phyloP scores from a whole-genome alignment of 1,140 invertebrate genomes.

The Microplitis demolitor region DNA sequence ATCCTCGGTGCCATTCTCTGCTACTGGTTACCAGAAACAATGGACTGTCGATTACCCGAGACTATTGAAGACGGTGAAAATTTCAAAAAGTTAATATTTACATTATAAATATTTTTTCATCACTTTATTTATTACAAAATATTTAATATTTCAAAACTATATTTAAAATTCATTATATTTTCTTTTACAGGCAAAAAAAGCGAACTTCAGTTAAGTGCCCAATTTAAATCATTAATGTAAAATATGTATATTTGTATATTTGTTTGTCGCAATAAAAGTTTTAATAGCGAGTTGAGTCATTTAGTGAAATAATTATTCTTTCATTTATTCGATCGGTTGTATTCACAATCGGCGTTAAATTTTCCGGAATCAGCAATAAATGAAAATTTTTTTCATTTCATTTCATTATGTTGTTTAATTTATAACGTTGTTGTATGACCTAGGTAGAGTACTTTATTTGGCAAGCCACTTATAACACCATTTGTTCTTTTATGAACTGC shows the following conservation, averaged over 20 bases:
- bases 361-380: too few species aligned
- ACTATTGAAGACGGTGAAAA: constrained; percentile 66
- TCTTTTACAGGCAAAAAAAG: neutral
- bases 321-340: too few species aligned
- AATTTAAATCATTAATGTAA: neutral
- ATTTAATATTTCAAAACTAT: neutral
- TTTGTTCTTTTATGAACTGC: constrained; percentile 64
- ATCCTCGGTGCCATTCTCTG: constrained; percentile 62
- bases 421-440: constrained; percentile 40
- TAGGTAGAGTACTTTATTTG: constrained; percentile 51
- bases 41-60: constrained; percentile 65
- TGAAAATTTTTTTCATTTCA: too few species aligned
- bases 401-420: too few species aligned
- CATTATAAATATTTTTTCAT: too few species aligned
- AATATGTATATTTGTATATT: too few species aligned
- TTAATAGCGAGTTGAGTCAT: too few species aligned
- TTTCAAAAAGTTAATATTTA: constrained; percentile 55
- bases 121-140: neutral
- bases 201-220: neutral
- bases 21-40: constrained; percentile 67
- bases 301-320: too few species aligned
- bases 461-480: constrained; percentile 52
- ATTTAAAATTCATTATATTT: neutral
- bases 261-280: too few species aligned
- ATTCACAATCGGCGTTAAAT: too few species aligned